A percentile compares a stretch with the other conserved stretches of the same genome.
Evolutionary conservation across 2,888 invertebrate species (phyloP).

Genomic region (Drosophila greeni): DNA sequence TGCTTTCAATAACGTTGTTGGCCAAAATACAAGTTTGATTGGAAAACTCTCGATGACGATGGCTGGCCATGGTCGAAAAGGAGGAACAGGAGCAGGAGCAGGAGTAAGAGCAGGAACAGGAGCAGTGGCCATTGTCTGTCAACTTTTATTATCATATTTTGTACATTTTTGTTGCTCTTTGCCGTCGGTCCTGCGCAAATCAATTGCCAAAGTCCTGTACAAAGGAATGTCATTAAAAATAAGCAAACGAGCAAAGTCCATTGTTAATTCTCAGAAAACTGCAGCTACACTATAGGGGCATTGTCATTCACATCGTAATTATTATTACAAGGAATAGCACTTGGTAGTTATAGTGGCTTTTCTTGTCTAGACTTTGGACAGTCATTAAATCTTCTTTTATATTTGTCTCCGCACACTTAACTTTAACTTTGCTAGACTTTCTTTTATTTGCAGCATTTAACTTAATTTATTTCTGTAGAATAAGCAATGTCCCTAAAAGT

Average conservation of each 20-base stretch:
- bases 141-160: conserved; percentile 57
- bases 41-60: conserved; percentile 58
- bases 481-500: not conserved
- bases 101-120: not conserved
- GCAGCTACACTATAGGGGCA: not conserved
- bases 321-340: not conserved
- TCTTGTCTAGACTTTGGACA: not conserved
- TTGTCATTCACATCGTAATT: conserved; percentile 14
- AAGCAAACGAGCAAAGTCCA: conserved; percentile 8
- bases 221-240: conserved; percentile 27
- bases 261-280: conserved; percentile 9
- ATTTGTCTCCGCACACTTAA: not conserved
- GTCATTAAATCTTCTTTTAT: not conserved
- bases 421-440: not conserved
- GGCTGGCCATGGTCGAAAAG: conserved; percentile 4
- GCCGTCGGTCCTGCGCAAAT: conserved; percentile 49
- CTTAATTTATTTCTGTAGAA: not conserved
- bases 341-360: not conserved
- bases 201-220: conserved; percentile 54
- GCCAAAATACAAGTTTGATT: conserved; percentile 69
- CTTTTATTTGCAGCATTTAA: not conserved
- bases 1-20: conserved; percentile 65
- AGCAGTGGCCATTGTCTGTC: conserved; percentile 33
- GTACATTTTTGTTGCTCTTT: conserved; percentile 50
- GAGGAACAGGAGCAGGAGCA: not conserved